These are phyloP conservation scores for Rhagonycha lutea DNA, from an alignment of 2,888 invertebrate species.

Conservation along the genomic window DNA sequence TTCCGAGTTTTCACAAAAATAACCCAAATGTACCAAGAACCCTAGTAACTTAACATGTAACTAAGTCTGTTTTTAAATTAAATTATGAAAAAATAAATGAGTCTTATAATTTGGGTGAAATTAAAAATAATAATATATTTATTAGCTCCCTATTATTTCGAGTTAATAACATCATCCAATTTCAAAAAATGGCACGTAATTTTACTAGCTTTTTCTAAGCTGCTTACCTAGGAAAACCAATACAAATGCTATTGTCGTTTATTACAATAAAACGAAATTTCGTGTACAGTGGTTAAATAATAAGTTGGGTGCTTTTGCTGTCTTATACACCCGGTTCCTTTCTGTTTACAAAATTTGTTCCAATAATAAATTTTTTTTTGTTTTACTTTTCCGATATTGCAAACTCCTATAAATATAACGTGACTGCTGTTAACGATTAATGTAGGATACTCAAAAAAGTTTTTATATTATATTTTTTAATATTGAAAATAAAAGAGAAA, in stretches of 20 bases:
- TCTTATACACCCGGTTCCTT: slow-evolving; percentile 24
- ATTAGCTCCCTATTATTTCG: background rate
- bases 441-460: background rate
- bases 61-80: background rate
- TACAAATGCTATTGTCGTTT: slow-evolving; percentile 34
- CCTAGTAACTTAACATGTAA: background rate
- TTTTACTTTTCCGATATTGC: background rate
- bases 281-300: slow-evolving; percentile 30
- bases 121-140: too few relatives aligned
- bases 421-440: background rate
- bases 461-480: background rate
- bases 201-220: slow-evolving; percentile 29
- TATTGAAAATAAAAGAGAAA: background rate
- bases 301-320: slow-evolving; percentile 17
- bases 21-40: background rate
- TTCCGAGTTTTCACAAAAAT: background rate
- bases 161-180: background rate
- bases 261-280: slow-evolving; percentile 40
- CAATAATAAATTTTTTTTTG: slow-evolving; percentile 14
- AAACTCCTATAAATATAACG: background rate
- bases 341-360: slow-evolving; percentile 18
- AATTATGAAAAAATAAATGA: background rate
- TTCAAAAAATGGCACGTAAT: slow-evolving; percentile 5
- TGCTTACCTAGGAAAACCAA: slow-evolving; percentile 35
- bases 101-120: too few relatives aligned